Base-by-base conservation (phyloP, 2,888 invertebrate species). In the Physocephala rufipes region DNA sequence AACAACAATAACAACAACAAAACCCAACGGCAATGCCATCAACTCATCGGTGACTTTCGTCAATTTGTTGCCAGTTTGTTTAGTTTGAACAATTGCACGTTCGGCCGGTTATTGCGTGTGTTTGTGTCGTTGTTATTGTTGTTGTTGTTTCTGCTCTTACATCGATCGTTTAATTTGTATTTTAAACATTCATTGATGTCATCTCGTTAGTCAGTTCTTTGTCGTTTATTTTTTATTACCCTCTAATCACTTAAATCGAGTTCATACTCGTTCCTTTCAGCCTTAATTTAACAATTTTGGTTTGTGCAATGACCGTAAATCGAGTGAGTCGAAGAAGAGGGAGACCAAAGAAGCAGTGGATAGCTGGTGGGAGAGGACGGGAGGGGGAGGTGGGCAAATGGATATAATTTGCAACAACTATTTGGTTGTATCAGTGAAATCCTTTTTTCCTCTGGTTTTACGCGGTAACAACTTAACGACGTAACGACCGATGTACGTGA, bases 31-130 rank as follows among this genome's bases (percentile, higher is more conserved):
- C 28, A 61, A 61, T 61, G 19, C 36, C 43, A 19, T 45, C 45
- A 45, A 21, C 21, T 36, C 24, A 43, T 21, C 24, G n/a, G 21
- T 45, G 28, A 55, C 26, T 55, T 55, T 24, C 16, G 28, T 55
- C 26, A 55, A 55, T 26, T 55, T 55, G 28, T 55, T 24, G 55
- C 13, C 28, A 55, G 28, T 55, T 55, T 55, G 19, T 26, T 15
- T 26, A 55, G 24, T 55, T 26, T 55, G 55, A 15, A 26, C 28
- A 55, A 55, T 55, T 55, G 55, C 55, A 55, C 15, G 26, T 24
- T 26, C 55, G 28, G 24, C 26, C 28, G 24, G 55, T 53, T 53
- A 24, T 16, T 19, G 55, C 26, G 16, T 55, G 28, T 2, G 24
- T 55, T 24, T 55, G 5, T 36, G 9, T 36, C 9, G 36, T 36